Evolutionary conservation across 2,888 invertebrate genomes (phyloP).

Genomic region (Julus scandinavius): DNA sequence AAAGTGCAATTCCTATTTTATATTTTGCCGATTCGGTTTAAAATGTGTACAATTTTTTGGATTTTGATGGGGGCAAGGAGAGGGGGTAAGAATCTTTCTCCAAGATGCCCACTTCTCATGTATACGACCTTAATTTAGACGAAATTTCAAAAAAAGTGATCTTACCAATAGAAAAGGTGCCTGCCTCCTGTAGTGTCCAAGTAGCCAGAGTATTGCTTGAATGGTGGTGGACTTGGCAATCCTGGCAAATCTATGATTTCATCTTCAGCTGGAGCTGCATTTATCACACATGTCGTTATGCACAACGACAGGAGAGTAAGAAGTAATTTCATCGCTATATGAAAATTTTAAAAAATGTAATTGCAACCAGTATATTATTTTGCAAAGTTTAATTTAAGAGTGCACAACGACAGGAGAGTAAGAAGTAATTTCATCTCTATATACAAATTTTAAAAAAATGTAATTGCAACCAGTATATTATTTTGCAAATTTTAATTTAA

Average conservation of each 20-base stretch:
- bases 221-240: conserved; percentile 62
- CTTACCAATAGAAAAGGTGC: conserved; percentile 62
- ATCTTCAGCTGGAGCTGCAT: conserved; percentile 60
- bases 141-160: neutral
- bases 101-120: too few species aligned
- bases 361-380: too few species aligned
- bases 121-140: too few species aligned
- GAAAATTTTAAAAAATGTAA: too few species aligned
- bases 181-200: conserved; percentile 63
- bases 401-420: too few species aligned
- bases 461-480: neutral
- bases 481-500: neutral
- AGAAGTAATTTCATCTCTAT: neutral
- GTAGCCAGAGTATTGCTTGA: conserved; percentile 67
- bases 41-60: too few species aligned
- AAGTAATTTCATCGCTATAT: neutral
- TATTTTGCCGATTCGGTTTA: too few species aligned
- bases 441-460: too few species aligned
- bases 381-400: too few species aligned
- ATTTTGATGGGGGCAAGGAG: too few species aligned
- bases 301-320: neutral
- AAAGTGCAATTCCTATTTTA: too few species aligned
- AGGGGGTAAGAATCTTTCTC: too few species aligned
- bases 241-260: conserved; percentile 65
- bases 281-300: neutral